phyloP scores from a whole-genome alignment of 2,888 invertebrate genomes.

The Rhamphomyia laevipes region DNA sequence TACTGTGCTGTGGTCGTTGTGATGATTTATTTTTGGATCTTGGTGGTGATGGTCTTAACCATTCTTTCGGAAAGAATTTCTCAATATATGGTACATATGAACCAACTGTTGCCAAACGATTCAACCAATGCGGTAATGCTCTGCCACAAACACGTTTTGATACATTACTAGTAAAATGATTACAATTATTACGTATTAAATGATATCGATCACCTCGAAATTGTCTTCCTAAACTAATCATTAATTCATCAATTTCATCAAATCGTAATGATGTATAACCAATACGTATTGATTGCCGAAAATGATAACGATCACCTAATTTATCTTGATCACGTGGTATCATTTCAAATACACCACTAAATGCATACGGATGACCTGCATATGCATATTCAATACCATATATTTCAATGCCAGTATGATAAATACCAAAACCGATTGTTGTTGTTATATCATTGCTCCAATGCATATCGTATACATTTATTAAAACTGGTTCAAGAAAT shows the following conservation, averaged over 20 bases:
- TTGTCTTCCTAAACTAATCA: slow-evolving; percentile 82
- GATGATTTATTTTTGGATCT: too few species aligned
- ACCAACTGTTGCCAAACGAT: slow-evolving; percentile 88
- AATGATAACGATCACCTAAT: slow-evolving; percentile 92
- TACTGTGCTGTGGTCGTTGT: too few species aligned
- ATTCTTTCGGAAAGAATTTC: slow-evolving; percentile 68
- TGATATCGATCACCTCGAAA: slow-evolving; percentile 97
- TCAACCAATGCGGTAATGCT: slow-evolving; percentile 93
- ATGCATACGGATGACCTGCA: slow-evolving; percentile 88
- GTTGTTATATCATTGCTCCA: slow-evolving; percentile 97
- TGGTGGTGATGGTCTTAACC: slow-evolving; percentile 5
- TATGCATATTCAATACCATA: slow-evolving; percentile 68
- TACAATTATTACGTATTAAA: slow-evolving; percentile 98
- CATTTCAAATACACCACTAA: slow-evolving; percentile 97
- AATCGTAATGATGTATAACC: slow-evolving; percentile 96
- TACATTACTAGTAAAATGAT: slow-evolving; percentile 89
- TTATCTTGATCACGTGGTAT: slow-evolving; percentile 89
- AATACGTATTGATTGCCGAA: slow-evolving; percentile 87
- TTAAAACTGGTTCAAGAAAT: slow-evolving; percentile 70
- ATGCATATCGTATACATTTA: slow-evolving; percentile 99
- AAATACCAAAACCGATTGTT: slow-evolving; percentile 92
- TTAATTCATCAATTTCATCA: slow-evolving; percentile 88
- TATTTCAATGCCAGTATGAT: slow-evolving; percentile 93
- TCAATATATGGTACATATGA: slow-evolving; percentile 95
- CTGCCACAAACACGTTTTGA: slow-evolving; percentile 81